A percentile compares a stretch with the other conserved stretches of the same genome.
Evolutionary conservation across 37 sponge, comb jelly and placozoan species (phyloP).

Genomic region (Oscarella lobularis): DNA sequence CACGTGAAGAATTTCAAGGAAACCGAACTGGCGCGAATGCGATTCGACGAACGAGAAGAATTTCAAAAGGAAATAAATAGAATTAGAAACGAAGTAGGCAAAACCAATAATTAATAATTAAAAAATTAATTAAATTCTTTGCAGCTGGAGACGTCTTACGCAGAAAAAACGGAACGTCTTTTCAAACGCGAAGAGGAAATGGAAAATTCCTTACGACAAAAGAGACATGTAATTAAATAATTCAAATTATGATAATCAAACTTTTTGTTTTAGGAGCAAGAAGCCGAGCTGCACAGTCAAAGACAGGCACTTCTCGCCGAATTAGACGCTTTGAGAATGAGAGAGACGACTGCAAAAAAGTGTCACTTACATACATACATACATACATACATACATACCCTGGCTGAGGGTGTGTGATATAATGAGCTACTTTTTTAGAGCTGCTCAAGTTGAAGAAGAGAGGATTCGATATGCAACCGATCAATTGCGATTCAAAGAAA

Average conservation of each 20-base stretch:
- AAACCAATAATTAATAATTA: too few relatives aligned
- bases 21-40: background rate
- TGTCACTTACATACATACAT: too few relatives aligned
- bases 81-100: background rate
- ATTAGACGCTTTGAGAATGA: background rate
- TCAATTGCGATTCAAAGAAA: background rate
- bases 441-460: background rate
- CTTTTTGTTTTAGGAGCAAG: background rate
- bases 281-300: background rate
- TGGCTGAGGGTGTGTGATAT: too few relatives aligned
- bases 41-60: background rate
- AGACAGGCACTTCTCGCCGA: background rate
- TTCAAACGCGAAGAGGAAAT: background rate
- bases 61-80: background rate
- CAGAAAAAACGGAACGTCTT: background rate
- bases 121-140: too few relatives aligned
- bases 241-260: too few relatives aligned
- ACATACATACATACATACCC: too few relatives aligned
- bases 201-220: too few relatives aligned
- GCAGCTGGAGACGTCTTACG: too few relatives aligned
- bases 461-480: background rate
- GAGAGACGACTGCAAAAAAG: background rate
- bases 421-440: too few relatives aligned
- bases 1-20: background rate
- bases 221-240: too few relatives aligned